Conservation (phyloP, 92 coral and sea anemone species). For the Epizoanthus rinbou region DNA sequence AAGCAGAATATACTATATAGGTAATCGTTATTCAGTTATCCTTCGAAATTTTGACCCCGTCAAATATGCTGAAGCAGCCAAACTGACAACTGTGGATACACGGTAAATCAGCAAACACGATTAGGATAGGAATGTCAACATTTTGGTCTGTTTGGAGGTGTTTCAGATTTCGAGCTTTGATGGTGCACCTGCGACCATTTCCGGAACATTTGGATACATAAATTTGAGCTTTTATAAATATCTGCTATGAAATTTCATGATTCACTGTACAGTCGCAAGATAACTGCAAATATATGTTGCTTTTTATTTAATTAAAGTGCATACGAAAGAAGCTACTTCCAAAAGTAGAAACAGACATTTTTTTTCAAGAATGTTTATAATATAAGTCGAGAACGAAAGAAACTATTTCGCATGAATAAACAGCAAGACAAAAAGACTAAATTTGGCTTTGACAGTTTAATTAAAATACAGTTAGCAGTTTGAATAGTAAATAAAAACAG, state of each 20-base stretch:
- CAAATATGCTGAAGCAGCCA: background rate
- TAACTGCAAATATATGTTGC: no score
- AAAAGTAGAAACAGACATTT: background rate
- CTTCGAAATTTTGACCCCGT: background rate
- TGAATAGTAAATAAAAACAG: constrained; percentile 32
- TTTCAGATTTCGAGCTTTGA: background rate
- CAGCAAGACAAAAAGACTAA: constrained; percentile 15
- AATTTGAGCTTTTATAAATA: background rate
- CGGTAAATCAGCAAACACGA: constrained; percentile 11
- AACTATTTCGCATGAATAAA: background rate
- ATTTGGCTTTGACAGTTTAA: constrained; percentile 34
- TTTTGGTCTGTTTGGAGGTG: background rate
- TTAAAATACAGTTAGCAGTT: constrained; percentile 40
- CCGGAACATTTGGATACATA: background rate
- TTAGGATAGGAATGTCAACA: constrained; percentile 36
- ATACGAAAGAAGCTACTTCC: background rate
- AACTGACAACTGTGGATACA: constrained; percentile 10
- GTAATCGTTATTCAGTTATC: no score
- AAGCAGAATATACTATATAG: no score
- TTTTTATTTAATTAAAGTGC: background rate
- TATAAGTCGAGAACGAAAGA: background rate
- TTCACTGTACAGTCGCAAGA: background rate
- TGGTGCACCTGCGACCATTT: background rate
- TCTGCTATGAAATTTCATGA: no score
- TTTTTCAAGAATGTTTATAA: background rate